Evolutionary conservation across 2,797 vertebrate genomes (phyloP).

Genomic region (Helostoma temminkii): DNA sequence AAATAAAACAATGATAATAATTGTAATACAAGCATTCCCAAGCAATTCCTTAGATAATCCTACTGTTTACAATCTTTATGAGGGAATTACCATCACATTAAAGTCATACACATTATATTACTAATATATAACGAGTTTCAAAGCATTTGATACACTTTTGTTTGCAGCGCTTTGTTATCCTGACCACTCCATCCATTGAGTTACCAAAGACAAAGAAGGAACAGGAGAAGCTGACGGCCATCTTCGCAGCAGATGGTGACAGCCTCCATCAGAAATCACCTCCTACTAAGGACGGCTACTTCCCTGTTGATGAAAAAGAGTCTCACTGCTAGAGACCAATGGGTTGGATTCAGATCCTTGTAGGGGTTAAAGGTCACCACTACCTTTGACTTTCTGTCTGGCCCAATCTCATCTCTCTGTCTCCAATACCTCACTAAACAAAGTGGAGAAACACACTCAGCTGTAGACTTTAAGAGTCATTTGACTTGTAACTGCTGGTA

Average conservation of each 20-base stretch:
- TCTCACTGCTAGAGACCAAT: slow-evolving; percentile 77
- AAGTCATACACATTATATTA: background rate
- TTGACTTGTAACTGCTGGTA: slow-evolving; percentile 32
- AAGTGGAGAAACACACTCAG: slow-evolving; percentile 48
- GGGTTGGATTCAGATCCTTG: slow-evolving; percentile 17
- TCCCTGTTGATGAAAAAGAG: slow-evolving; percentile 82
- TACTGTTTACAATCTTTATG: background rate
- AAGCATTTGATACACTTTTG: background rate
- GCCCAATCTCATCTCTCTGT: slow-evolving; percentile 36
- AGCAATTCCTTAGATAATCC: background rate
- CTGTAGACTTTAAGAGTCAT: slow-evolving; percentile 27
- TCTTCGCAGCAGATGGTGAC: slow-evolving; percentile 73
- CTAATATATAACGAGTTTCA: background rate
- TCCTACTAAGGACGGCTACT: slow-evolving; percentile 78
- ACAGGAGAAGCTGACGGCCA: slow-evolving; percentile 76
- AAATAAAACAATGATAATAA: too few species aligned
- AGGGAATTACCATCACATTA: background rate
- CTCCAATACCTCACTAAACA: slow-evolving; percentile 73
- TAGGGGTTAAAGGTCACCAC: slow-evolving; percentile 41
- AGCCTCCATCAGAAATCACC: slow-evolving; percentile 65
- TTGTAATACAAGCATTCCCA: too few species aligned
- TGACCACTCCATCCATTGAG: slow-evolving; percentile 80
- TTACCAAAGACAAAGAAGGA: slow-evolving; percentile 80
- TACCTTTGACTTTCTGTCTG: slow-evolving; percentile 30
- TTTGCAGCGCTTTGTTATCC: slow-evolving; percentile 69